Evolutionary conservation across 53 echinoderm and acorn worm genomes (phyloP), one percentile per base, ranked within the genome.

Genomic region (Luidia sarsii): DNA sequence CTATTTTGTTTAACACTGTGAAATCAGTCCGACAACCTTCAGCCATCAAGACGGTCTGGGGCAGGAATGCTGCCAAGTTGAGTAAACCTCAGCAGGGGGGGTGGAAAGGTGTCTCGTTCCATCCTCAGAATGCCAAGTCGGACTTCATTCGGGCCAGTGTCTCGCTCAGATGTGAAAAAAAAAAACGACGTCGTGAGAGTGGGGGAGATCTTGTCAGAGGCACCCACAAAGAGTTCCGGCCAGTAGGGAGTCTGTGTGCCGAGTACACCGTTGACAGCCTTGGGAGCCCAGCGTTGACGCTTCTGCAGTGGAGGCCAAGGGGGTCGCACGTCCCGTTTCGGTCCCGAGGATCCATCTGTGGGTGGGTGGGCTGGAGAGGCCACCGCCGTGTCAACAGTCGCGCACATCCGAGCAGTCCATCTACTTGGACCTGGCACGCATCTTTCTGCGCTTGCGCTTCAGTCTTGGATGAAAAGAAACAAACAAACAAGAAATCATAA

Each of bases 401-500:
- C n/a, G n/a, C n/a, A n/a, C n/a, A n/a, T n/a, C n/a, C 70, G 62
- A 7, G 71, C 65, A 48, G 75, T 32, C 79, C 50, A 67, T 91
- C 94, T 91, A 91, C 94, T 94, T 94, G 51, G 94, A 94, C 64
- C 94, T 88, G 51, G 89, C 91, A 85, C 91, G 85, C 94, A 94
- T 94, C 91, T 94, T 94, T 90, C 94, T 87, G 63, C 94, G 88
- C 85, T 94, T 94, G 73, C 94, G 91, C 94, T 94, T 94, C 90
- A 94, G 88, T 62, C 94, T 94, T 67, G 33, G 45, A 70, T 49
- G 16, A 38, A 38, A 30, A 10, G 0, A 53, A 50, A 33, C 33
- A 71, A 31, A 37, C 33, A 34, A 15, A 11, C 33, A 19, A n/a
- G n/a, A n/a, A n/a, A n/a, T n/a, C 46, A 57, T 27, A 2, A 57